A percentile compares a stretch with the other conserved stretches of the same genome.
phyloP scores from a whole-genome alignment of 2,113 vertebrate species.

The Deroptyus accipitrinus region DNA sequence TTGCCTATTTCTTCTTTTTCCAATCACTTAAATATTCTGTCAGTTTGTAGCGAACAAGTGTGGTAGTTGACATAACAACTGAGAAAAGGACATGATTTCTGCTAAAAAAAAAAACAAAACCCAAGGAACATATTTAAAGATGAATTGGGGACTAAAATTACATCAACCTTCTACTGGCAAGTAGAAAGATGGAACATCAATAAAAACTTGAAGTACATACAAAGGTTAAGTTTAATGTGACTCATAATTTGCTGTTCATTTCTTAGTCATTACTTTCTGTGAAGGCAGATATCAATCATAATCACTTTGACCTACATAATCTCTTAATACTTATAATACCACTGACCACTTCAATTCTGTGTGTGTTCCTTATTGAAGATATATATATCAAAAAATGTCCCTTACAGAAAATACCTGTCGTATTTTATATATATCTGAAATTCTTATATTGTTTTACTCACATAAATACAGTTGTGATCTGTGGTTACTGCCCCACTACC shows the following conservation, averaged over 20 bases:
- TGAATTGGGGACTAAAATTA: not conserved
- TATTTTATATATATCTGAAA: not conserved
- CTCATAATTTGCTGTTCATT: not conserved
- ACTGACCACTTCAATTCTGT: not conserved
- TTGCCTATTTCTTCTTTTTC: not conserved
- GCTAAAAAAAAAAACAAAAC: not conserved
- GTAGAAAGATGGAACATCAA: not conserved
- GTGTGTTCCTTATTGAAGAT: not conserved
- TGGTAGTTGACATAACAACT: not conserved
- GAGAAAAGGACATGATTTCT: not conserved
- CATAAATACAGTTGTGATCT: not conserved
- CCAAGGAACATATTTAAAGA: not conserved
- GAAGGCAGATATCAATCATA: not conserved
- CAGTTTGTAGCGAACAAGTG: not conserved
- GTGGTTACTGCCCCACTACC: not conserved
- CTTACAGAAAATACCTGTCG: not conserved
- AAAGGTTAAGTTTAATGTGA: not conserved
- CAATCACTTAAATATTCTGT: not conserved
- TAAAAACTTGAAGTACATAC: not conserved
- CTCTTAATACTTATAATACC: not conserved
- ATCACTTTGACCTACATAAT: not conserved
- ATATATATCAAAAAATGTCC: not conserved
- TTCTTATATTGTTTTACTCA: not conserved
- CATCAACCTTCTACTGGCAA: not conserved
- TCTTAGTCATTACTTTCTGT: not conserved